phyloP scores from a whole-genome alignment of 2,113 vertebrate species.

The Dasyurus viverrinus region DNA sequence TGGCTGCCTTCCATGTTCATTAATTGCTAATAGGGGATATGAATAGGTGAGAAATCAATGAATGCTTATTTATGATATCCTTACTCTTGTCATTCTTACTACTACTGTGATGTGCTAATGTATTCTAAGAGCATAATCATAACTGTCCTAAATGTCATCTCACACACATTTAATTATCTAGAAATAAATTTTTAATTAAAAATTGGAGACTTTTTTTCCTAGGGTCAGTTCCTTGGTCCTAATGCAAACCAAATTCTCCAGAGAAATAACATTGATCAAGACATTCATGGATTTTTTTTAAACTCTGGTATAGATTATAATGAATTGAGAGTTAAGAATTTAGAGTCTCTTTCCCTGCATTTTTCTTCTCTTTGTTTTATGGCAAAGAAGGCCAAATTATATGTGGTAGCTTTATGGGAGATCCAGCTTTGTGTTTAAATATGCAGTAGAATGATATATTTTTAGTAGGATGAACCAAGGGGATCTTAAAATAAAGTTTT shows the following conservation, averaged over 20 bases:
- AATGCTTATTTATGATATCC: conserved; percentile 8
- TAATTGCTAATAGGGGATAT: conserved; percentile 3
- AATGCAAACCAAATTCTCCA: conserved; percentile 43
- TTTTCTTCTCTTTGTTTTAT: conserved; percentile 29
- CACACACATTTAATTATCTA: conserved; percentile 48
- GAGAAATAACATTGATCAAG: conserved; percentile 57
- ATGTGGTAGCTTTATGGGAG: conserved; percentile 1
- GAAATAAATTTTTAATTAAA: conserved; percentile 60
- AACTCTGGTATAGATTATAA: background rate
- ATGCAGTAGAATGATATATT: background rate
- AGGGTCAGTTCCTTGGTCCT: conserved; percentile 6
- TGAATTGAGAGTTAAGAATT: conserved; percentile 36
- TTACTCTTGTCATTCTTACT: conserved; percentile 9
- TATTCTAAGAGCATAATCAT: conserved; percentile 24
- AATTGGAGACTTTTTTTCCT: conserved; percentile 42
- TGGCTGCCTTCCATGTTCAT: conserved; percentile 24
- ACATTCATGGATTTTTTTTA: conserved; percentile 27
- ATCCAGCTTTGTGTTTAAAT: conserved; percentile 4
- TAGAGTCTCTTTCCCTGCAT: conserved; percentile 3
- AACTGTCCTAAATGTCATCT: background rate
- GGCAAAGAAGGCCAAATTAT: conserved; percentile 29
- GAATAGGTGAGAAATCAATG: conserved; percentile 34
- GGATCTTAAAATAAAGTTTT: conserved; percentile 6
- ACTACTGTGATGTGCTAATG: background rate
- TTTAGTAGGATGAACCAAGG: background rate